Evolutionary conservation across 2,888 invertebrate genomes (phyloP), one percentile per base, ranked within the genome.

Genomic region (Theretra japonica): DNA sequence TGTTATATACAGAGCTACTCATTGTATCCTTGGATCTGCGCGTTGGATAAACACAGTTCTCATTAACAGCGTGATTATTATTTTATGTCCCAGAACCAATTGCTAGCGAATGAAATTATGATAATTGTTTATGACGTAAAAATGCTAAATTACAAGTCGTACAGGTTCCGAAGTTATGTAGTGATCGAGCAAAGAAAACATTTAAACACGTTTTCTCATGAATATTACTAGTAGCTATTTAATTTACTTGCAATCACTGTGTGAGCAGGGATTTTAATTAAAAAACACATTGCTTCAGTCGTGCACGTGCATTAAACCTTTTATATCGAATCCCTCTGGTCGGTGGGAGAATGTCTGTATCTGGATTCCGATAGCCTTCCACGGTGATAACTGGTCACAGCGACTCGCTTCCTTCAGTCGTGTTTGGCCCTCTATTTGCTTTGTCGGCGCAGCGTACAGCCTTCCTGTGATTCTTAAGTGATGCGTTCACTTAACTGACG

Each of bases 141-240:
- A 23, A 48, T 65, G 65, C 48, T 41, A 65, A 65, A 48, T 41
- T 41, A 65, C 65, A 65, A 41, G 65, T 65, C 65, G 48, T 17
- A 23, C 65, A 23, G 65, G 65, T 65, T 65, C 21, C 21, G 21
- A 65, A 60, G 65, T 65, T 65, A 48, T 65, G 23, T n/a, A 53
- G 53, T 65, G 25, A 65, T 48, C 17, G 65, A 65, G 48, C 23
- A 48, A 62, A 50, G 25, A 50, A 48, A 59, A 70, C 60, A 60
- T 30, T 30, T 15, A 23, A 70, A 60, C 50, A 30, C 60, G 59
- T 60, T 60, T 60, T 50, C 59, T 70, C 30, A 50, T 70, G 60
- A 70, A 59, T 70, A 70, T 25, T 50, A 48, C 28, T 28, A 17
- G 28, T 30, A 41, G 41, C 41, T 41, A 50, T 70, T 50, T 48